Conservation (phyloP, 2,888 invertebrate species). For the Electrophaes corylata region DNA sequence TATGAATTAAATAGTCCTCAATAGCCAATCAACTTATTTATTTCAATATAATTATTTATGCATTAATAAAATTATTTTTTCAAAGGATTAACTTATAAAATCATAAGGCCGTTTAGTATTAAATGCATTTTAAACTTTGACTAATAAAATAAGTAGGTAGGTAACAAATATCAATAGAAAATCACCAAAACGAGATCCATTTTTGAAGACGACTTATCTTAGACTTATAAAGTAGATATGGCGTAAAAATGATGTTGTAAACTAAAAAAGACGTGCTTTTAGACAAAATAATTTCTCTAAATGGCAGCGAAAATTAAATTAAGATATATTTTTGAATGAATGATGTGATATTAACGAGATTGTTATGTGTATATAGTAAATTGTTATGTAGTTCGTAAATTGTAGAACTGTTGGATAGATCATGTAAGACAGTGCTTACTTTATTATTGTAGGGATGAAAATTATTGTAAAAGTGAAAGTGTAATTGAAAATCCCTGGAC, state of each 20-base stretch:
- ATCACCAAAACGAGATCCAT: slow-evolving; percentile 1
- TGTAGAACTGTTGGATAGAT: slow-evolving; percentile 48
- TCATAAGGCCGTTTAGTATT: slow-evolving; percentile 5
- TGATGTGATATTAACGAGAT: slow-evolving; percentile 78
- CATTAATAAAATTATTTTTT: not conserved
- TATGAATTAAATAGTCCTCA: no score
- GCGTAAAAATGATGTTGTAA: slow-evolving; percentile 2
- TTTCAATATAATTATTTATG: not conserved
- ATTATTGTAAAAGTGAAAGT: not conserved
- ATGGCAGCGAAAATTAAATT: slow-evolving; percentile 10
- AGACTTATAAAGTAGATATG: no score
- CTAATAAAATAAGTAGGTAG: not conserved
- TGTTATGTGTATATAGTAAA: slow-evolving; percentile 67
- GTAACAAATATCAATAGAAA: not conserved
- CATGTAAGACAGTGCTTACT: slow-evolving; percentile 32
- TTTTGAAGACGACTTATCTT: no score
- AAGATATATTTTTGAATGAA: slow-evolving; percentile 72
- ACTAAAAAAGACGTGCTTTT: slow-evolving; percentile 10
- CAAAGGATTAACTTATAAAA: not conserved
- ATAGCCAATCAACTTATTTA: not conserved
- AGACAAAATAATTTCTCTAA: slow-evolving; percentile 19
- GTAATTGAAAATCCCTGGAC: not conserved
- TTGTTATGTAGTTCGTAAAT: slow-evolving; percentile 71
- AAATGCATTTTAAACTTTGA: slow-evolving; percentile 37
- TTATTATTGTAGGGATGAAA: slow-evolving; percentile 17